Conservation (phyloP, 2,797 vertebrate genomes). For the Lophotriccus pileatus region DNA sequence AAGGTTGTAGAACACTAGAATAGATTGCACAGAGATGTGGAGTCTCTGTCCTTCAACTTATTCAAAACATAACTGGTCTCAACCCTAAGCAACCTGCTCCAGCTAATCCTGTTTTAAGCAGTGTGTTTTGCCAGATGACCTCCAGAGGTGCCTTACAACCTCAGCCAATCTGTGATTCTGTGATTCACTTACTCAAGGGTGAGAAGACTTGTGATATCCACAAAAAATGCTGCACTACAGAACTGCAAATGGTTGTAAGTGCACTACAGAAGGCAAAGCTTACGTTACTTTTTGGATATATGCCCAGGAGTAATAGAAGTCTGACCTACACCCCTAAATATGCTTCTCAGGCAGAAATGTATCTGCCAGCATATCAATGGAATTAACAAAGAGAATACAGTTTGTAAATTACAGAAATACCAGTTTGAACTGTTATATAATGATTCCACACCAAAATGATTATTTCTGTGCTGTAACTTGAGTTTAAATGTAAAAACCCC, state of each 20-base stretch:
- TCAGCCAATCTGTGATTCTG: neutral
- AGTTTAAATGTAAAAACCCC: neutral
- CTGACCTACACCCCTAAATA: neutral
- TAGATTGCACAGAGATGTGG: neutral
- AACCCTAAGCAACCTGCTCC: neutral
- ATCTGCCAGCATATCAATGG: neutral
- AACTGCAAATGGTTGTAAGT: neutral
- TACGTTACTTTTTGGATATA: neutral
- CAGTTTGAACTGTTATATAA: neutral
- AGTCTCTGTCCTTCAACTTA: neutral
- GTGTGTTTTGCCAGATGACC: neutral
- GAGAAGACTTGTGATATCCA: neutral
- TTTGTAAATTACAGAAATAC: neutral
- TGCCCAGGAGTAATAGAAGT: neutral
- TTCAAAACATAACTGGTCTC: neutral
- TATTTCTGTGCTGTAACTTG: neutral
- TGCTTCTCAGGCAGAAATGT: neutral
- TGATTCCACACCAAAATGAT: accelerated
- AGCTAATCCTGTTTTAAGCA: neutral
- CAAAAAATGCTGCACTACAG: neutral
- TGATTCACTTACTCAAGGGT: neutral
- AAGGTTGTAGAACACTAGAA: neutral
- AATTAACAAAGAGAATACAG: neutral
- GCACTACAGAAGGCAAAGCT: neutral
- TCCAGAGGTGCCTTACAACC: neutral